These are phyloP conservation scores for Pseudorhiza aurosa DNA, from an alignment of 30 jellyfish, hydroid and myxozoan species.

Conservation along the genomic window DNA sequence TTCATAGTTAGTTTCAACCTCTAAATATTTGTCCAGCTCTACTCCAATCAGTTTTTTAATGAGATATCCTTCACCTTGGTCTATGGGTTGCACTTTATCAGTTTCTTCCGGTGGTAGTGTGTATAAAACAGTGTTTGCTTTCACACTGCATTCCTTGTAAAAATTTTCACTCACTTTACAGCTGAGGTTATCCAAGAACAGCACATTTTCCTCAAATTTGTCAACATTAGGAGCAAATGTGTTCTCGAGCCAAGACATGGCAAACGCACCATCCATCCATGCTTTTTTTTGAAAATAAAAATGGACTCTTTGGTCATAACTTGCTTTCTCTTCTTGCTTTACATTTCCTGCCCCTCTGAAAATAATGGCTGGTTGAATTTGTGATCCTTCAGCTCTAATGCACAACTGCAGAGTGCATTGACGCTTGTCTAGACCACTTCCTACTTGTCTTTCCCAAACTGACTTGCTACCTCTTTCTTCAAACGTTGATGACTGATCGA, in stretches of 20 bases:
- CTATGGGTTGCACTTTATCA: conserved; percentile 26
- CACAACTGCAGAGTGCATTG: no score
- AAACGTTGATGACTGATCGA: no score
- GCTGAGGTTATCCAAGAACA: conserved; percentile 19
- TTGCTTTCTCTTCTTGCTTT: conserved; percentile 3
- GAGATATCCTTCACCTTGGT: conserved; percentile 15
- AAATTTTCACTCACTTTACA: conserved; percentile 13
- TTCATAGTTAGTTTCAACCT: conserved; percentile 16
- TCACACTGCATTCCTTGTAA: conserved; percentile 13
- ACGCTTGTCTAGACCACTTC: no score
- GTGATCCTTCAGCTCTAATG: conserved; percentile 7
- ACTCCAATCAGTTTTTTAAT: conserved; percentile 19
- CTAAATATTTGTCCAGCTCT: no score
- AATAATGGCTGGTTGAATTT: conserved; percentile 7
- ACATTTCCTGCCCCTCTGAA: conserved; percentile 10
- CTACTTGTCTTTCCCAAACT: no score
- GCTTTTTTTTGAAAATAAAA: conserved; percentile 35
- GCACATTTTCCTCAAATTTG: conserved; percentile 14
- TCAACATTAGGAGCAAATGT: conserved; percentile 36
- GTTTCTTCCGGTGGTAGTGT: conserved; percentile 37
- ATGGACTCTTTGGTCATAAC: conserved; percentile 26
- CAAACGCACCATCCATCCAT: conserved; percentile 39
- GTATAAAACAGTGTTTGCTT: conserved; percentile 28
- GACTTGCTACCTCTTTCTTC: conserved; percentile 27
- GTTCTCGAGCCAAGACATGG: conserved; percentile 15